phyloP scores from a whole-genome alignment of 2,797 vertebrate species.

The Graptemys geographica region DNA sequence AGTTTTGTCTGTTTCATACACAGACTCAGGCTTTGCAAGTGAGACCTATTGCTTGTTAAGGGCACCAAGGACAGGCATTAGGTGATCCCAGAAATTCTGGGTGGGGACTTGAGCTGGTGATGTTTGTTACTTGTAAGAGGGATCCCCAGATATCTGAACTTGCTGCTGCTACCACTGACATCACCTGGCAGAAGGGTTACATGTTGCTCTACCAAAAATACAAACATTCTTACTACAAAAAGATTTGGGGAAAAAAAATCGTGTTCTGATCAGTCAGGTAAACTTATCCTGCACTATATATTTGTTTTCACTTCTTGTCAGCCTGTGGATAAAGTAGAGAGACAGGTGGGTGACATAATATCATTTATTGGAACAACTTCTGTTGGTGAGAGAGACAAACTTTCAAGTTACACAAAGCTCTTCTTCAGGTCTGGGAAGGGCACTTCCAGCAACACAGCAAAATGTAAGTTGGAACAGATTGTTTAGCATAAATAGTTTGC shows the following conservation, averaged over 20 bases:
- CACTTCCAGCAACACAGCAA: no score
- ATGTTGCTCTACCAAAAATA: not conserved
- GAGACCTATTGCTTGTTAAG: not conserved
- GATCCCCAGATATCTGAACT: not conserved
- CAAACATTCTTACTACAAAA: not conserved
- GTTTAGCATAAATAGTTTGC: no score
- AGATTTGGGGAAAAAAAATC: not conserved
- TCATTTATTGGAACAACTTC: no score
- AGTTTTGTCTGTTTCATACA: not conserved
- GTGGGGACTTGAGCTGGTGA: no score
- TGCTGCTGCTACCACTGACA: not conserved
- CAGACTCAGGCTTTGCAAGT: not conserved
- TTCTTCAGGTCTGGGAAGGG: no score
- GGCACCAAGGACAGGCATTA: not conserved
- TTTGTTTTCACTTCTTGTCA: not conserved
- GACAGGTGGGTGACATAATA: no score
- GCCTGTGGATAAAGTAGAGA: not conserved
- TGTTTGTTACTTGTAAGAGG: no score
- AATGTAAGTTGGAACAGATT: no score
- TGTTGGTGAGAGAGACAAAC: no score
- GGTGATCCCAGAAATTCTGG: no score
- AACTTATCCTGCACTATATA: not conserved
- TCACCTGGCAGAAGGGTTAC: not conserved
- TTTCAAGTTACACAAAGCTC: no score
- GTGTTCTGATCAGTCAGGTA: not conserved